phyloP scores from a whole-genome alignment of 1,140 invertebrate species.

The Orchesella cincta region DNA sequence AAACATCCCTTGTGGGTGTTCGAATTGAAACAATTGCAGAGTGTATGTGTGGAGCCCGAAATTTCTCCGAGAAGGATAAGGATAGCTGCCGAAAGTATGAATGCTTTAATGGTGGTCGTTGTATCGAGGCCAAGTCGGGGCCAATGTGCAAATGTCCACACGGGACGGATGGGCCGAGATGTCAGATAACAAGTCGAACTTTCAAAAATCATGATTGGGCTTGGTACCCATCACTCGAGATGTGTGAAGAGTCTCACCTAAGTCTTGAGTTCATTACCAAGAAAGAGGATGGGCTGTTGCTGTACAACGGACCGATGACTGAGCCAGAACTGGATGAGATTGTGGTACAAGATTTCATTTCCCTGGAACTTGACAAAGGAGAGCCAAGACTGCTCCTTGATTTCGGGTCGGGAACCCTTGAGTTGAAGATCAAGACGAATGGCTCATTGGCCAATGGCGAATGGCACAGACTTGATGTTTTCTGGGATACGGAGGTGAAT shows the following conservation, averaged over 20 bases:
- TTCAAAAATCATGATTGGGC: constrained; percentile 92
- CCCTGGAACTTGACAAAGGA: constrained; percentile 85
- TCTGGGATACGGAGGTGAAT: constrained; percentile 83
- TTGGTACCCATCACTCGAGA: constrained; percentile 84
- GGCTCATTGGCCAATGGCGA: constrained; percentile 86
- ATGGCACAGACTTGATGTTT: constrained; percentile 94
- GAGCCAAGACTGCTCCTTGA: constrained; percentile 87
- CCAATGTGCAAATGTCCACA: constrained; percentile 83
- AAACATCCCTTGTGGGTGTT: constrained; percentile 90
- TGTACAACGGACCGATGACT: constrained; percentile 96
- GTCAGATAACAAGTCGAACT: constrained; percentile 91
- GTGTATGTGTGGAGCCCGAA: constrained; percentile 86
- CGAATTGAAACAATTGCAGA: constrained; percentile 83
- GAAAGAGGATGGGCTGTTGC: constrained; percentile 83
- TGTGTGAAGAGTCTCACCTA: constrained; percentile 92
- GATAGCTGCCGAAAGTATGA: constrained; percentile 79
- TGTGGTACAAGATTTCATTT: constrained; percentile 88
- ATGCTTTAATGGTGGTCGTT: constrained; percentile 93
- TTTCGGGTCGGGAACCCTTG: constrained; percentile 91
- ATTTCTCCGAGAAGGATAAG: constrained; percentile 79
- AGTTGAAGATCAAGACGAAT: constrained; percentile 83
- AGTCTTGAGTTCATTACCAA: constrained; percentile 93
- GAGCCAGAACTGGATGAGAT: constrained; percentile 84
- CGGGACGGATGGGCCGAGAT: constrained; percentile 89
- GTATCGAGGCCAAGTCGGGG: constrained; percentile 82